Evolutionary conservation across 2,797 vertebrate genomes (phyloP).

Genomic region (Cyprinella venusta): DNA sequence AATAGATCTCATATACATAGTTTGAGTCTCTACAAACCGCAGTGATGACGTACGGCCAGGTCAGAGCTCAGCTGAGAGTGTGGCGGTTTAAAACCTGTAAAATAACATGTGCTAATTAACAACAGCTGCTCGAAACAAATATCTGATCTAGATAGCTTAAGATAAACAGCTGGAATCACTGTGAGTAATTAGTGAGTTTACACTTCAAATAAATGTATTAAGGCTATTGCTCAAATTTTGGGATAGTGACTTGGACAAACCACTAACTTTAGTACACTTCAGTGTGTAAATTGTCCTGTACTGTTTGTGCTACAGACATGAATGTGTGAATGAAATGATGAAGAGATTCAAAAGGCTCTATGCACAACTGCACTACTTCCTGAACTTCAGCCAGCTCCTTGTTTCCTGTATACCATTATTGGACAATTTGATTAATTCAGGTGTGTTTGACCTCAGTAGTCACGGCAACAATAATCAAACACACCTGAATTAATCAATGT

Average conservation of each 20-base stretch:
- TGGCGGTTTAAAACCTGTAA: neutral
- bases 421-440: no score
- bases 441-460: no score
- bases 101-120: neutral
- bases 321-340: no score
- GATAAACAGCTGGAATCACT: neutral
- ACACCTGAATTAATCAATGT: no score
- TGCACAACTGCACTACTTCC: no score
- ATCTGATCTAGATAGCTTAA: neutral
- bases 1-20: slow-evolving; percentile 62
- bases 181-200: neutral
- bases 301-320: no score
- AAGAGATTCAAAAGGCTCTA: no score
- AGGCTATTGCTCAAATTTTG: neutral
- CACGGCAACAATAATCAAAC: no score
- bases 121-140: neutral
- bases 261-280: slow-evolving; percentile 35
- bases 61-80: slow-evolving; percentile 9
- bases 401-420: no score
- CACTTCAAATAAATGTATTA: neutral
- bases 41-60: slow-evolving; percentile 1
- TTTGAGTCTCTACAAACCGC: slow-evolving; percentile 38
- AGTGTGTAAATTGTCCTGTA: slow-evolving; percentile 48
- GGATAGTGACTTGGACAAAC: neutral
- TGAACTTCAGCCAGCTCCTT: no score